These are phyloP conservation scores for Trachelus stipa DNA, from an alignment of 2,888 invertebrate species.

Conservation along the genomic window DNA sequence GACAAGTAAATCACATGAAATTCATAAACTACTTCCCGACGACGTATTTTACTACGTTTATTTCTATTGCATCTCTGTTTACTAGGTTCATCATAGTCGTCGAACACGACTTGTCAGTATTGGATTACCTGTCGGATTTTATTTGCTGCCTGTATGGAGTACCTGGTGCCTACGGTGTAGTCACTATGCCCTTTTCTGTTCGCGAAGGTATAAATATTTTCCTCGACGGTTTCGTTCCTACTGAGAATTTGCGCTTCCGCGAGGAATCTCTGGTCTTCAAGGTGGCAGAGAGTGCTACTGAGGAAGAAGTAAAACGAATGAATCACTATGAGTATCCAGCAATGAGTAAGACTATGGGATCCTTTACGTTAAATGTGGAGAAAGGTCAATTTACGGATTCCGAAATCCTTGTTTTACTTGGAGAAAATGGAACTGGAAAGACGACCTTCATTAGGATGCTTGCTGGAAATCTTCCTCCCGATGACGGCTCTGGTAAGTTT, in stretches of 20 bases:
- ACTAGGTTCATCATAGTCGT: slow-evolving; percentile 97
- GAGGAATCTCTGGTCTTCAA: slow-evolving; percentile 98
- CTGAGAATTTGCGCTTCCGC: slow-evolving; percentile 98
- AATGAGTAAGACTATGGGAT: slow-evolving; percentile 88
- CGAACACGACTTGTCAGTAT: slow-evolving; percentile 98
- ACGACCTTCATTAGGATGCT: slow-evolving; percentile 99
- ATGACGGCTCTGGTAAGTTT: slow-evolving; percentile 76
- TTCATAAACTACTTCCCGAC: slow-evolving; percentile 15
- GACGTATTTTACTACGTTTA: background rate
- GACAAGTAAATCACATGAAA: slow-evolving; percentile 77
- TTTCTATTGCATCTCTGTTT: slow-evolving; percentile 35
- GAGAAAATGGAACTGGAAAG: slow-evolving; percentile 99
- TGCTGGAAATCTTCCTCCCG: slow-evolving; percentile 94
- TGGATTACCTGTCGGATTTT: slow-evolving; percentile 98
- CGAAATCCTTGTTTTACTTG: slow-evolving; percentile 96
- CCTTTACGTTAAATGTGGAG: slow-evolving; percentile 82
- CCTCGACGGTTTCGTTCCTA: slow-evolving; percentile 98
- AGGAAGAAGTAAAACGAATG: slow-evolving; percentile 97
- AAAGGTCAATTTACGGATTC: slow-evolving; percentile 98
- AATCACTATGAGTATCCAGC: slow-evolving; percentile 95
- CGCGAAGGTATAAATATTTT: slow-evolving; percentile 99
- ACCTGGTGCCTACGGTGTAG: slow-evolving; percentile 99
- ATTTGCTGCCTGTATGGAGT: slow-evolving; percentile 99
- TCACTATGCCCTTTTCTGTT: slow-evolving; percentile 99
- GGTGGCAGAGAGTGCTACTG: slow-evolving; percentile 97